A percentile compares a stretch with the other conserved stretches of the same genome.
Conservation (phyloP, 2,113 vertebrate genomes). For the Alligator sinensis region DNA sequence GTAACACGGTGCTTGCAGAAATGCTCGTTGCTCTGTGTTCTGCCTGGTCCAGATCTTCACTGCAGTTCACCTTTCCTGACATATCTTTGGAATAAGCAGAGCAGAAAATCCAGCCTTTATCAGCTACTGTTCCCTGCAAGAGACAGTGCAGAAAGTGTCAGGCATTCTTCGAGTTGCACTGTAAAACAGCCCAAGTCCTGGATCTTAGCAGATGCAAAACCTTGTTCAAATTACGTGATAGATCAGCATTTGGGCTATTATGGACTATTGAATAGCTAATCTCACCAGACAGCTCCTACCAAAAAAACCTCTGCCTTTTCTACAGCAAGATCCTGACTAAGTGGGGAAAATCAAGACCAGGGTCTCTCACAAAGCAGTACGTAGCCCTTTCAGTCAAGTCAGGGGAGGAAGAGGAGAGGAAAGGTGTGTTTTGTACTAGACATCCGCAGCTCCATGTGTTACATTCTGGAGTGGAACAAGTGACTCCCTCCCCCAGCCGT, state of each 20-base stretch:
- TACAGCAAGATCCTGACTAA: neutral
- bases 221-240: neutral
- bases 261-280: constrained; percentile 14
- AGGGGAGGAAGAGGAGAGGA: constrained; percentile 5
- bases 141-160: neutral
- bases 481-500: neutral
- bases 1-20: neutral
- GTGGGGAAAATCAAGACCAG: neutral
- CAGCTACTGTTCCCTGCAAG: neutral
- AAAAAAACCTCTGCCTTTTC: constrained; percentile 1
- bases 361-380: neutral
- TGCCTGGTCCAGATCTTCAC: neutral
- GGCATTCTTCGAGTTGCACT: neutral
- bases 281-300: neutral
- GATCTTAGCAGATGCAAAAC: constrained; percentile 14
- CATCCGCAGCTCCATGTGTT: neutral
- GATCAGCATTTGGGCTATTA: neutral
- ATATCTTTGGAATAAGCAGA: neutral
- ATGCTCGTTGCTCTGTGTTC: neutral
- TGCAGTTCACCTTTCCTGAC: neutral
- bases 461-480: neutral
- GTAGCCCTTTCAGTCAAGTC: neutral
- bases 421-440: neutral
- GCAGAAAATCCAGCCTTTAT: neutral
- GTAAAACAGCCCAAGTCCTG: neutral